Evolutionary conservation across 2,113 vertebrate species (phyloP).

Genomic region (Naja naja): DNA sequence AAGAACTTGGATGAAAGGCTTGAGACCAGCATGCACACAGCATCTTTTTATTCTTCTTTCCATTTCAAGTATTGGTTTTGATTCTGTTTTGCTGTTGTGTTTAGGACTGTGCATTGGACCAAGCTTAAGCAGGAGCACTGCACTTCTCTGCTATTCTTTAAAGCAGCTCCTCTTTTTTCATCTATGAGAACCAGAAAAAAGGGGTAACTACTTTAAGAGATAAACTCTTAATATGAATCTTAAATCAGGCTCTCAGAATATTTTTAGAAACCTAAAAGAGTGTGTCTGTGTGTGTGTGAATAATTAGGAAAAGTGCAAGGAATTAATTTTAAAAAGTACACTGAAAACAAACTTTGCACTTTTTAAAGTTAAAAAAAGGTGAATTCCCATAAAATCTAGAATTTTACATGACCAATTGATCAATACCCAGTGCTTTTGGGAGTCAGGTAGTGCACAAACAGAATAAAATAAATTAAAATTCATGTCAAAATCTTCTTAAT

Average conservation of each 20-base stretch:
- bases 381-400: not conserved
- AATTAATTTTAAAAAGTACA: not conserved
- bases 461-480: not conserved
- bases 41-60: not conserved
- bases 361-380: not conserved
- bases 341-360: not conserved
- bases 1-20: not conserved
- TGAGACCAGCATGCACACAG: not conserved
- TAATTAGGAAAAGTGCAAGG: not conserved
- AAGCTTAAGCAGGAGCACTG: not conserved
- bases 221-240: not conserved
- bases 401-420: not conserved
- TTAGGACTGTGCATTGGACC: not conserved
- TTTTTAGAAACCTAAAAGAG: not conserved
- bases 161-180: not conserved
- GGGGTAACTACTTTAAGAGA: not conserved
- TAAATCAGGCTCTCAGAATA: not conserved
- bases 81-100: not conserved
- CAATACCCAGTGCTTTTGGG: not conserved
- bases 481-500: not conserved
- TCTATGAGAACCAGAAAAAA: not conserved
- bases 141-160: not conserved
- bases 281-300: not conserved
- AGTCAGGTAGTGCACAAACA: not conserved
- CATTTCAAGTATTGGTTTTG: not conserved